A percentile compares a stretch with the other conserved stretches of the same genome.
phyloP scores from a whole-genome alignment of 2,113 vertebrate species.

The Condylura cristata region DNA sequence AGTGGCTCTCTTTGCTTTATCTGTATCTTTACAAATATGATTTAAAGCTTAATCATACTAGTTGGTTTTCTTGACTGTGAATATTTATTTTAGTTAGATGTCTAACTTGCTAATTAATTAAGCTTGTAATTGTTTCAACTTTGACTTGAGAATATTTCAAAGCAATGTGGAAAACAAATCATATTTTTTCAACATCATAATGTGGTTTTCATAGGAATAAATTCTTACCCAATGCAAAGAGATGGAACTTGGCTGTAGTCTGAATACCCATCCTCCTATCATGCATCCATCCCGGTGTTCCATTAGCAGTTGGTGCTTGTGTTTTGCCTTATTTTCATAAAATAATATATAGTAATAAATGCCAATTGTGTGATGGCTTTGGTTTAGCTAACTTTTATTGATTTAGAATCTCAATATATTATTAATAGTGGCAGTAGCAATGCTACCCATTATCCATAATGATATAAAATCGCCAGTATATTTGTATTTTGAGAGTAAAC shows the following conservation, averaged over 20 bases:
- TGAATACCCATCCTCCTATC: fast-evolving
- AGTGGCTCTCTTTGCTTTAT: background rate
- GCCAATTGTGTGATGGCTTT: background rate
- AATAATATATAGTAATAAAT: background rate
- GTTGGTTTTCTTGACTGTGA: background rate
- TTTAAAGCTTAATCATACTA: background rate
- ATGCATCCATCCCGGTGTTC: too few relatives aligned
- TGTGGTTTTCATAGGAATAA: background rate
- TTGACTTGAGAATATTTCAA: conserved; percentile 44
- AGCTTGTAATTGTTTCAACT: background rate
- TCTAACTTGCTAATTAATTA: background rate
- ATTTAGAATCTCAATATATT: background rate
- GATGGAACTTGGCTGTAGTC: background rate
- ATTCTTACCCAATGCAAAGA: background rate
- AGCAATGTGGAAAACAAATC: background rate
- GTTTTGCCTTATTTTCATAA: conserved; percentile 30
- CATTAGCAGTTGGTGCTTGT: background rate
- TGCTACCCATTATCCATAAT: background rate
- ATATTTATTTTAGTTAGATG: background rate
- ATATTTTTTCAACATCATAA: conserved; percentile 3
- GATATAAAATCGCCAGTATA: background rate
- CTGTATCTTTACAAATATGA: conserved; percentile 4
- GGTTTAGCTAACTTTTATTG: background rate
- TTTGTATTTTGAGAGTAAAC: background rate
- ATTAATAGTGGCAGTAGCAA: background rate